Conservation (phyloP, 1,140 invertebrate species). For the Drosophila rufa region DNA sequence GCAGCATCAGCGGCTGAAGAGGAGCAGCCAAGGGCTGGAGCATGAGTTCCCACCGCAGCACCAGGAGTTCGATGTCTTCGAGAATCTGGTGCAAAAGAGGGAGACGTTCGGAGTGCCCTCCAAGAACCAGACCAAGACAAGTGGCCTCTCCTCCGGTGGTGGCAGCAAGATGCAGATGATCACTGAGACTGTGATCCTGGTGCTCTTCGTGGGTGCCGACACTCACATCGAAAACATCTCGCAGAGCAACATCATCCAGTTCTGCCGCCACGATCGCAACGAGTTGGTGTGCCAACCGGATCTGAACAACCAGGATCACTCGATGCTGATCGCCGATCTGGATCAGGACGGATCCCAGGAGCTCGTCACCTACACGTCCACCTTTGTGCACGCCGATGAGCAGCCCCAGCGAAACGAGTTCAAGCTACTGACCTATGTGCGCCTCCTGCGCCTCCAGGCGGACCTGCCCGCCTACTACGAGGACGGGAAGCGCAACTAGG, state of each 20-base stretch:
- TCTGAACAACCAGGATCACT: conserved; percentile 89
- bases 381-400: conserved; percentile 86
- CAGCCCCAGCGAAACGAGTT: conserved; percentile 85
- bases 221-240: conserved; percentile 90
- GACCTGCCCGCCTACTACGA: conserved; percentile 89
- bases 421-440: conserved; percentile 88
- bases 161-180: conserved; percentile 85
- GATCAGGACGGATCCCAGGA: conserved; percentile 90
- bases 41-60: conserved; percentile 45
- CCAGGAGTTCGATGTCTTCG: conserved; percentile 65
- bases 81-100: conserved; percentile 71
- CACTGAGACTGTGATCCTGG: conserved; percentile 90
- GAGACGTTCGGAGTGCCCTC: conserved; percentile 48
- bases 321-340: conserved; percentile 89
- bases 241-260: conserved; percentile 89
- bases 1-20: conserved; percentile 46
- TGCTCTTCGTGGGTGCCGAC: conserved; percentile 90
- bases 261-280: conserved; percentile 87
- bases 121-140: conserved; percentile 61
- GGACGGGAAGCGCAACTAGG: conserved; percentile 67
- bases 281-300: conserved; percentile 89
- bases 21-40: not conserved
- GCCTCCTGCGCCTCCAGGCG: conserved; percentile 88
- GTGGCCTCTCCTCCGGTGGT: conserved; percentile 10
- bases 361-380: conserved; percentile 90